A percentile compares a stretch with the other conserved stretches of the same genome.
These are phyloP conservation scores for Tetrapedia diversipes DNA, from an alignment of 2,888 invertebrate genomes.

Conservation along the genomic window DNA sequence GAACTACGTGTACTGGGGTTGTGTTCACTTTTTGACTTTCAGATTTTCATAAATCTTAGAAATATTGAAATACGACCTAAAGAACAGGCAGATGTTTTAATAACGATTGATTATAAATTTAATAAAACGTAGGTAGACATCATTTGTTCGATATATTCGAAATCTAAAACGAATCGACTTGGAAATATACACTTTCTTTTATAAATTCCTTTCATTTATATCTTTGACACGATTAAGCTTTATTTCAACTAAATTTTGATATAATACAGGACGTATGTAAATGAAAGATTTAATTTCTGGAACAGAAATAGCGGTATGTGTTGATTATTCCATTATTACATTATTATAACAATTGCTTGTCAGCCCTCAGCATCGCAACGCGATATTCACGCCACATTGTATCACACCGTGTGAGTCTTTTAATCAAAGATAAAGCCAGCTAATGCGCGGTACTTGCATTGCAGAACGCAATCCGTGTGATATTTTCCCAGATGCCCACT, in stretches of 20 bases:
- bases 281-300: background rate
- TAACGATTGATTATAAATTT: no score
- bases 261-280: background rate
- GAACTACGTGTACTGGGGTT: no score
- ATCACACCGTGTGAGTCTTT: conserved; percentile 4
- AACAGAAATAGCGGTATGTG: background rate
- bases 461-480: conserved; percentile 29
- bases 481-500: conserved; percentile 36
- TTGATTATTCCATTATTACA: background rate
- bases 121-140: no score
- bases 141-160: background rate
- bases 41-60: no score
- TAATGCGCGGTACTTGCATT: conserved; percentile 1
- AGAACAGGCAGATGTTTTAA: no score
- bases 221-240: no score
- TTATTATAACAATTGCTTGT: background rate
- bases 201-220: no score
- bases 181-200: no score
- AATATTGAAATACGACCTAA: no score
- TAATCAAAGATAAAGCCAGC: conserved; percentile 7
- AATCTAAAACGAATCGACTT: no score
- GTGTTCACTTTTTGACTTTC: no score
- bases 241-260: background rate
- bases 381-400: conserved; percentile 4
- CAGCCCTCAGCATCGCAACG: conserved; percentile 3